Conservation (phyloP, 2,113 vertebrate species). For the Scartelaos histophorus region DNA sequence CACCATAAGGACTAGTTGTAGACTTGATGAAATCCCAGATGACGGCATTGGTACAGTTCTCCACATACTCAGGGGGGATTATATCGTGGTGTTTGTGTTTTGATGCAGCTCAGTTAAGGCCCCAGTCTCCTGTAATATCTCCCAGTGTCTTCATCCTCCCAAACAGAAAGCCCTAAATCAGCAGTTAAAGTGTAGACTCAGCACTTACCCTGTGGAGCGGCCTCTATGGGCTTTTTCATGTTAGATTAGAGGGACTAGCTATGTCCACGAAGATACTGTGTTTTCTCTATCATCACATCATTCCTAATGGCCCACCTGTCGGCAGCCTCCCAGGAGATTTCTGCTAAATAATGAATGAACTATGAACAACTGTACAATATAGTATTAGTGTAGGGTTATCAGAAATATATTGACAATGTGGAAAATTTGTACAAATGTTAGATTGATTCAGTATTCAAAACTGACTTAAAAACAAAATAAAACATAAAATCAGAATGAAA, state of each 20-base stretch:
- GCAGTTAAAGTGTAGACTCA: constrained; percentile 44
- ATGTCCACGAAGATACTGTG: constrained; percentile 2
- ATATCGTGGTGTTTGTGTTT: constrained; percentile 24
- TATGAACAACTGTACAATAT: neutral
- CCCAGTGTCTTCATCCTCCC: constrained; percentile 14
- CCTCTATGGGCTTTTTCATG: constrained; percentile 35
- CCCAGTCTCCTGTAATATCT: constrained; percentile 32
- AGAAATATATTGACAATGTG: neutral
- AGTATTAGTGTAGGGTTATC: neutral
- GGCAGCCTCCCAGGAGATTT: neutral
- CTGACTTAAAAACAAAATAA: too few species aligned
- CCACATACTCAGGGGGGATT: constrained; percentile 12
- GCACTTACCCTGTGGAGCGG: constrained; percentile 20
- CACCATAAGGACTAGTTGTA: neutral
- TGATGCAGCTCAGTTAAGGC: constrained; percentile 29
- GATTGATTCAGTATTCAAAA: neutral
- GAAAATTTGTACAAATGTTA: neutral
- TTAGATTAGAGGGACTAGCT: constrained; percentile 30
- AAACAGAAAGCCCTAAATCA: constrained; percentile 31
- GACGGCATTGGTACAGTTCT: neutral
- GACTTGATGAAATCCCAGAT: neutral
- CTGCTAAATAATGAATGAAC: neutral
- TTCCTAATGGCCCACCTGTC: neutral
- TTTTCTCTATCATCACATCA: constrained; percentile 5
- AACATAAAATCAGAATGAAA: neutral